phyloP scores from a whole-genome alignment of 2,797 vertebrate species.

The Euthynnus affinis region DNA sequence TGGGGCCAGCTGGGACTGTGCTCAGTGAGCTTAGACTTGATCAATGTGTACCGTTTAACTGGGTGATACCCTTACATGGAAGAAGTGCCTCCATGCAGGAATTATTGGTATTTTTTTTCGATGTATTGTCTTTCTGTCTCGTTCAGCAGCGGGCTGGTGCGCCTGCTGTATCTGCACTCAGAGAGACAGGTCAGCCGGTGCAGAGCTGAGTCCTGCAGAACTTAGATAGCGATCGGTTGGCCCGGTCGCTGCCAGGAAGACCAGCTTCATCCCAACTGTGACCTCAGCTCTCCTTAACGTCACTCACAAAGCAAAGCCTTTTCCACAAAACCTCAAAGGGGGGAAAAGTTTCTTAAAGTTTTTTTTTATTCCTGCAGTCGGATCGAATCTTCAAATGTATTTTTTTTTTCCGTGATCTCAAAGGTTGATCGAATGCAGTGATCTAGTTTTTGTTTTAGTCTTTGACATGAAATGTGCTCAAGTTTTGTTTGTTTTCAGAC shows the following conservation, averaged over 20 bases:
- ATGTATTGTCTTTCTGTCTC: conserved; percentile 51
- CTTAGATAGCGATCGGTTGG: conserved; percentile 37
- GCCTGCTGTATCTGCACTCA: conserved; percentile 11
- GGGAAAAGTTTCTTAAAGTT: not conserved
- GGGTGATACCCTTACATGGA: conserved; percentile 57
- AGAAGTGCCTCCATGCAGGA: conserved; percentile 35
- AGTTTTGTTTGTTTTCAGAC: no score
- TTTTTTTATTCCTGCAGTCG: no score
- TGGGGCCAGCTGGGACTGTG: conserved; percentile 23
- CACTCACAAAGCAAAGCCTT: not conserved
- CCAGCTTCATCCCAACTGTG: conserved; percentile 5
- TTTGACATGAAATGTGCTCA: no score
- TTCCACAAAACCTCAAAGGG: not conserved
- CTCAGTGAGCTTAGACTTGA: conserved; percentile 27
- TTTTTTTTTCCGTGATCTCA: no score
- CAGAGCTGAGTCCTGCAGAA: conserved; percentile 32
- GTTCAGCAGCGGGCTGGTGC: conserved; percentile 38
- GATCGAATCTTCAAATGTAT: no score
- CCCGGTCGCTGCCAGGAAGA: conserved; percentile 30
- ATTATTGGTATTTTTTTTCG: conserved; percentile 14
- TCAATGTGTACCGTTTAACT: conserved; percentile 29
- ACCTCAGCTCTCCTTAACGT: conserved; percentile 20
- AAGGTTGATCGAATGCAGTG: no score
- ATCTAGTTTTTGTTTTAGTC: no score
- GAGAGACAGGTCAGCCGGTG: conserved; percentile 12